Evolutionary conservation across 2,797 vertebrate genomes (phyloP), one percentile per base, ranked within the genome.

Genomic region (Danio aesculapii): DNA sequence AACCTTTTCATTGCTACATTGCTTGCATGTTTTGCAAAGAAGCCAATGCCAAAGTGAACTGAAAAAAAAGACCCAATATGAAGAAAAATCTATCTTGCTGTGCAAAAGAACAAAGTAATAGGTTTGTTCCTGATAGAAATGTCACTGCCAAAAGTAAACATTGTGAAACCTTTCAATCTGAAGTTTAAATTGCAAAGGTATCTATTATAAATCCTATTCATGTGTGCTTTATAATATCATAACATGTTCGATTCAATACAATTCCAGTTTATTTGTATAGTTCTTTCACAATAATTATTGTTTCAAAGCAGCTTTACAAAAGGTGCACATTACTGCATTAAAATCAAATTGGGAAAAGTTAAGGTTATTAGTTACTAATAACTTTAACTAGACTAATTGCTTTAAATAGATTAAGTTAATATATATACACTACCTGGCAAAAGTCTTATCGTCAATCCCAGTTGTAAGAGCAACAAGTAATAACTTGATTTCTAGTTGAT

Each of bases 101-200:
- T 69, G 5, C 47, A 52, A 52, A 57, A 53, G 2, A 19, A 71
- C 6, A 21, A 58, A 61, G 19, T 7, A 19, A 1, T 53, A 70
- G n/a, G 49, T 17, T 41, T 41, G 50, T n/a, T 14, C 13, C 17
- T 10, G 19, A 5, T 21, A 39, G 9, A 74, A 74, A 58, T 44
- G 21, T n/a, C 12, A 12, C 4, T 9, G 64, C 39, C n/a, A 67
- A 19, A 44, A 46, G 10, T 47, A 47, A 44, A 19, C 53, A 58
- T 1, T 11, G n/a, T 8, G 12, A 46, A 11, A 44, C 52, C 70
- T 46, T 58, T 46, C n/a, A 14, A n/a, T 52, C 21, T 16, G 21
- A 71, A 71, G n/a, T 71, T n/a, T 19, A 71, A 71, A 71, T 19
- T 44, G 69, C 39, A 57, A 71, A 53, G 50, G 10, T 10, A 53